phyloP scores from a whole-genome alignment of 2,797 vertebrate genomes.

The Catamblyrhynchus diadema region DNA sequence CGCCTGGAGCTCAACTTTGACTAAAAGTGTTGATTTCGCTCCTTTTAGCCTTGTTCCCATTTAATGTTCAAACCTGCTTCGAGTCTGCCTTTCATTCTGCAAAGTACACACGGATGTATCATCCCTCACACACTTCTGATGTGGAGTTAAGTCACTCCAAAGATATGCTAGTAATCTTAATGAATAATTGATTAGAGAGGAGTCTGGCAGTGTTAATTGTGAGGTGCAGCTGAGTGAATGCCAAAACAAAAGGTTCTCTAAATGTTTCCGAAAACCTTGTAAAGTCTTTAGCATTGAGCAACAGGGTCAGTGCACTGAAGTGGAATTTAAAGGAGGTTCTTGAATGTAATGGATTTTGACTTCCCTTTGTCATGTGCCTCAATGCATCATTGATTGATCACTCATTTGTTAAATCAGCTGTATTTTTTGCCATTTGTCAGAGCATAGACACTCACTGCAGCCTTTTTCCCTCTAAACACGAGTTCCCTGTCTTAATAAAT shows the following conservation, averaged over 20 bases:
- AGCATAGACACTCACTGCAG: conserved; percentile 76
- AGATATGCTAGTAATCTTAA: conserved; percentile 72
- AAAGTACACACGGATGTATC: conserved; percentile 74
- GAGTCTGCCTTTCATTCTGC: conserved; percentile 78
- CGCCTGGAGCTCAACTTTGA: conserved; percentile 91
- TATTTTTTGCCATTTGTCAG: conserved; percentile 83
- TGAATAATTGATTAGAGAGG: conserved; percentile 76
- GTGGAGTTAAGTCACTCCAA: conserved; percentile 74
- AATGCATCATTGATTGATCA: conserved; percentile 91
- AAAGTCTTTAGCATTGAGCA: conserved; percentile 80
- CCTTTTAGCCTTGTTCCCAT: conserved; percentile 91
- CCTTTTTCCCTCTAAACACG: background rate
- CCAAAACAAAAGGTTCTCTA: conserved; percentile 71
- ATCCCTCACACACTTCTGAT: conserved; percentile 68
- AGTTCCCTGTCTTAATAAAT: conserved; percentile 48
- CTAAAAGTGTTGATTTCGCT: conserved; percentile 91
- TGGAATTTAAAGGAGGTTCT: conserved; percentile 86
- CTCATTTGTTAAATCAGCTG: conserved; percentile 95
- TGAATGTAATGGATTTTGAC: conserved; percentile 95
- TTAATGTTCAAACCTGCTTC: conserved; percentile 84
- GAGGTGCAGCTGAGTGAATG: conserved; percentile 70
- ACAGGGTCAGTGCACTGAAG: conserved; percentile 83
- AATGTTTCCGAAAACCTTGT: conserved; percentile 74
- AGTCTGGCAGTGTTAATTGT: conserved; percentile 76
- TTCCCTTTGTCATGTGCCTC: conserved; percentile 90